Evolutionary conservation across 2,113 vertebrate species (phyloP), one percentile per base, ranked within the genome.

Genomic region (Sialia sialis): DNA sequence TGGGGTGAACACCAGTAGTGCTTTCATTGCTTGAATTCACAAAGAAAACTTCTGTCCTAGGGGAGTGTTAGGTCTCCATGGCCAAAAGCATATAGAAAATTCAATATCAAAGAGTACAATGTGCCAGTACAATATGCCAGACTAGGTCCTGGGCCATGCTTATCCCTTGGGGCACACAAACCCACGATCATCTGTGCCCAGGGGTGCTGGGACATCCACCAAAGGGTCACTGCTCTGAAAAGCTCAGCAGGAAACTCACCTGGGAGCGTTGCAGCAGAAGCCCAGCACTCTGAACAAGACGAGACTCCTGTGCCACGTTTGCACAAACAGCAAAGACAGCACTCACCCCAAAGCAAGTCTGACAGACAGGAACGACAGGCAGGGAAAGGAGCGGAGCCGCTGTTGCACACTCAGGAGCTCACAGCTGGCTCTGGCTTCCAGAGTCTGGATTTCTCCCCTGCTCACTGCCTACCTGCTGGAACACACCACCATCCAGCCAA

Each of bases 261-360:
- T 9, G 26, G 1, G 2, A 73, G 38, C 2, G 56, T 17, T 5
- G 14, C 2, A 30, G 80, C 54, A 86, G 48, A 48, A 55, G 49
- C 34, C 36, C 2, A 3, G 38, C 38, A 36, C 66, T 27, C 56
- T 17, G 4, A 32, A 26, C 1, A 1, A 59, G 68, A 38, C 0
- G 0, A 74, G 76, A 6, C 58, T 83, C 80, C 68, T 1, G 16
- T 21, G 49, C 43, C 78, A 39, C 77, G 77, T 32, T 32, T 2
- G 32, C 32, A 21, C 43, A 78, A 51, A 39, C n/a, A 84, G 72
- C 63, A 38, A 13, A 52, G 63, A 77, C 78, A 89, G 64, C 74
- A 11, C 68, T 64, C 21, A 30, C 56, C 73, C 79, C 84, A 51
- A 10, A 94, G 64, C 60, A 26, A 34, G 60, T 43, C 87, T 84